These are phyloP conservation scores for Luscinia megarhynchos DNA, from an alignment of 2,797 vertebrate genomes.

Conservation along the genomic window DNA sequence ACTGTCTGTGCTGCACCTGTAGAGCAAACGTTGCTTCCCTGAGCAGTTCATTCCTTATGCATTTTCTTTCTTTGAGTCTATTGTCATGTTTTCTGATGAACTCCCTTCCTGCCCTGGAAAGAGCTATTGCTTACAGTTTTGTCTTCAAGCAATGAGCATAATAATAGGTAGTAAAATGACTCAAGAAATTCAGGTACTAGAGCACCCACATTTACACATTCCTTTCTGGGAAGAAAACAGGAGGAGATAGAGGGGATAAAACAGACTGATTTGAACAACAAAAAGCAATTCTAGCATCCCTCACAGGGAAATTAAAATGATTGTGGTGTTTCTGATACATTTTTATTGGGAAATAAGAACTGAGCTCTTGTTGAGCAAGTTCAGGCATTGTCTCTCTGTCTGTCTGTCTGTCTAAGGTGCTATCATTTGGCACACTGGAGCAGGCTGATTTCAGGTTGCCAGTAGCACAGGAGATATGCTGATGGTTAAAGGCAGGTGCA, in stretches of 20 bases:
- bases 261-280: neutral
- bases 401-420: neutral
- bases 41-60: neutral
- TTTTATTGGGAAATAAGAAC: neutral
- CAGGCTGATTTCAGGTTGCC: neutral
- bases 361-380: neutral
- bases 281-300: neutral
- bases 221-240: neutral
- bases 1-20: neutral
- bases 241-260: neutral
- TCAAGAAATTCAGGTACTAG: neutral
- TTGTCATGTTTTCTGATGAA: conserved; percentile 34
- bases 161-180: conserved; percentile 38
- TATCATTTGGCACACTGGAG: neutral
- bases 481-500: neutral
- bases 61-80: conserved; percentile 9
- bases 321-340: neutral
- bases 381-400: neutral
- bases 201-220: neutral
- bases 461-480: neutral
- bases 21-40: neutral
- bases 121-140: neutral
- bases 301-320: neutral
- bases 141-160: conserved; percentile 1
- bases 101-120: conserved; percentile 12